Evolutionary conservation across 1,140 invertebrate species (phyloP), one percentile per base, ranked within the genome.

Genomic region (Aphaenogaster ashmeadi): DNA sequence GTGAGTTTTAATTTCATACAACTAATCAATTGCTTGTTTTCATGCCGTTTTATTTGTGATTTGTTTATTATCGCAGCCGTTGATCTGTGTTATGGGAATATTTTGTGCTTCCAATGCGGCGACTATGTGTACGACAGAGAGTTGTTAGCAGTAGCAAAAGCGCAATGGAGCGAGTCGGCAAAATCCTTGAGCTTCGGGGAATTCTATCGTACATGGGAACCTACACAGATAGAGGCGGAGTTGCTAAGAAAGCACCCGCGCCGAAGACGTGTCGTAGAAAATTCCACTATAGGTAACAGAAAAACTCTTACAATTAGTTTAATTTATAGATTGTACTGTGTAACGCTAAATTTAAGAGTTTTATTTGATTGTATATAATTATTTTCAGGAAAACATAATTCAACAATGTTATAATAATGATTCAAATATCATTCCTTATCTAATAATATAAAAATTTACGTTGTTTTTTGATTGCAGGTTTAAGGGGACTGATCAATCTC

Each of bases 401-500:
- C 0, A 2, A 47, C 18, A n/a, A 41, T 44, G 3, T 44, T 44
- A 33, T 5, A 44, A 62, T 47, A 62, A 36, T 6, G 6, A 27
- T 78, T 27, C 8, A 58, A 18, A 18, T 15, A 21, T 56, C 1
- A 38, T 8, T 66, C 2, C 41, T 64, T 60, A 62, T 60, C 60
- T 15, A 33, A 6, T 21, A 27, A 33, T 36, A n/a, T 72, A 50
- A 89, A 7, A 74, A 62, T 7, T 41, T 6, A 44, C 21, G 1
- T 36, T 64, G 9, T 13, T 77, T 27, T 71, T 60, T 27, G 8
- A 2, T 91, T 93, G 69, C 83, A 96, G 97, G 98, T 52, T 95
- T 99, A 44, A 96, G 99, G 87, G 99, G 99, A 2, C 96, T 99
- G 36, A 97, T 99, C 88, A 99, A 99, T 96, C 96, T 99, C 89